These are phyloP conservation scores for Oithona nana DNA, from an alignment of 2,888 invertebrate species.

Conservation along the genomic window DNA sequence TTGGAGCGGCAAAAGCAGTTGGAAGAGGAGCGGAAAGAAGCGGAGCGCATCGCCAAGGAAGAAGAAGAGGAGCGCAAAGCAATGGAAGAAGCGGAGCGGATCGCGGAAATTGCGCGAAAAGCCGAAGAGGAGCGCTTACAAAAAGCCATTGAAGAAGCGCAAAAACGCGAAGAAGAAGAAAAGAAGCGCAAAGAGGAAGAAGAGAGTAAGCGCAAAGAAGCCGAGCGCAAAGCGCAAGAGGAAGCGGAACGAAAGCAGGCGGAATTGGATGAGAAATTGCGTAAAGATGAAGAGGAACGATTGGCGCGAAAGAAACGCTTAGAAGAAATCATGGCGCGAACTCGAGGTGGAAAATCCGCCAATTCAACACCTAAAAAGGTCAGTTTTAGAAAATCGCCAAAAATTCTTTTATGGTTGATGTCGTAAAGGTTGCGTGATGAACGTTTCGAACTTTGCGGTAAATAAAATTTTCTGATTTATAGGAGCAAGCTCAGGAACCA, in stretches of 20 bases:
- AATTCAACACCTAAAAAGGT: background rate
- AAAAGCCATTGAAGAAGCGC: constrained; percentile 40
- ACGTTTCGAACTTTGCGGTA: too few relatives aligned
- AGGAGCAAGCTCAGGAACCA: too few relatives aligned
- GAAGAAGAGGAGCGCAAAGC: constrained; percentile 57
- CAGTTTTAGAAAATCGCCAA: too few relatives aligned
- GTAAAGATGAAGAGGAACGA: constrained; percentile 15
- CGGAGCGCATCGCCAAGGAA: constrained; percentile 76
- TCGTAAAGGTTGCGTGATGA: too few relatives aligned
- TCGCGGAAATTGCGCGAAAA: constrained; percentile 55
- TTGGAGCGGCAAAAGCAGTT: constrained; percentile 5
- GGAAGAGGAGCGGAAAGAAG: constrained; percentile 32
- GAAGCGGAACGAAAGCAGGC: constrained; percentile 5
- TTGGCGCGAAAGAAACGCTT: constrained; percentile 6
- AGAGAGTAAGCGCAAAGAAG: background rate
- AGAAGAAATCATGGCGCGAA: constrained; percentile 16
- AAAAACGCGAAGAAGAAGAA: constrained; percentile 10
- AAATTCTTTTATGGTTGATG: too few relatives aligned
- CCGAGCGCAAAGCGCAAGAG: background rate
- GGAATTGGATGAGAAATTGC: constrained; percentile 13
- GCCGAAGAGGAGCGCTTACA: constrained; percentile 67
- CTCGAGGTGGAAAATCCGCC: background rate
- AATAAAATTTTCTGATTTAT: too few relatives aligned
- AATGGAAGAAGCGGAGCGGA: constrained; percentile 54
- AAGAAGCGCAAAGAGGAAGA: constrained; percentile 6